phyloP scores from a whole-genome alignment of 2,888 invertebrate species.

The Mechanitis messenoides region DNA sequence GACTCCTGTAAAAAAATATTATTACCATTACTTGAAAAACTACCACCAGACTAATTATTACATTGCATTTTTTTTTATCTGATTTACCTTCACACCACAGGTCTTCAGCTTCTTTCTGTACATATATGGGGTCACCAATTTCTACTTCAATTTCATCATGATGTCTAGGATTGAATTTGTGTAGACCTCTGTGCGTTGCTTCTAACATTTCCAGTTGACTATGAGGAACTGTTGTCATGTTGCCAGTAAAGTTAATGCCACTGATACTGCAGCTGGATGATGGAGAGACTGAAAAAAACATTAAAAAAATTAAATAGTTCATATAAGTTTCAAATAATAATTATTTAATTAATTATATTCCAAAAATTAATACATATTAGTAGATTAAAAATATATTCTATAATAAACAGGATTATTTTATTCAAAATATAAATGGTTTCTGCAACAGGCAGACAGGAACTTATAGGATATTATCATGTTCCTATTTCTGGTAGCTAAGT shows the following conservation, averaged over 20 bases:
- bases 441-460: too few relatives aligned
- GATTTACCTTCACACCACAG: slow-evolving; percentile 95
- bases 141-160: slow-evolving; percentile 97
- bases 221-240: slow-evolving; percentile 84
- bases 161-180: slow-evolving; percentile 96
- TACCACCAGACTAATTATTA: not conserved
- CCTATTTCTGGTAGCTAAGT: too few relatives aligned
- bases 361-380: too few relatives aligned
- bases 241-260: slow-evolving; percentile 76
- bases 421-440: too few relatives aligned
- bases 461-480: too few relatives aligned
- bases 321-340: too few relatives aligned
- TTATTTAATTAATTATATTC: too few relatives aligned
- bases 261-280: slow-evolving; percentile 75
- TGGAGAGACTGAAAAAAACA: slow-evolving; percentile 67
- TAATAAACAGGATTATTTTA: not conserved
- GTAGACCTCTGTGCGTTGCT: slow-evolving; percentile 96
- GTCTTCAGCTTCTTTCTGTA: slow-evolving; percentile 97
- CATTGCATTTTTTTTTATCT: not conserved
- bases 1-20: slow-evolving; percentile 79
- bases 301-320: too few relatives aligned
- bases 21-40: slow-evolving; percentile 19
- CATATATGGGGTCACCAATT: slow-evolving; percentile 97
- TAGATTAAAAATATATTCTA: too few relatives aligned
- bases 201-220: slow-evolving; percentile 90